phyloP scores from a whole-genome alignment of 2,797 vertebrate species.

The Neoniphon sammara region DNA sequence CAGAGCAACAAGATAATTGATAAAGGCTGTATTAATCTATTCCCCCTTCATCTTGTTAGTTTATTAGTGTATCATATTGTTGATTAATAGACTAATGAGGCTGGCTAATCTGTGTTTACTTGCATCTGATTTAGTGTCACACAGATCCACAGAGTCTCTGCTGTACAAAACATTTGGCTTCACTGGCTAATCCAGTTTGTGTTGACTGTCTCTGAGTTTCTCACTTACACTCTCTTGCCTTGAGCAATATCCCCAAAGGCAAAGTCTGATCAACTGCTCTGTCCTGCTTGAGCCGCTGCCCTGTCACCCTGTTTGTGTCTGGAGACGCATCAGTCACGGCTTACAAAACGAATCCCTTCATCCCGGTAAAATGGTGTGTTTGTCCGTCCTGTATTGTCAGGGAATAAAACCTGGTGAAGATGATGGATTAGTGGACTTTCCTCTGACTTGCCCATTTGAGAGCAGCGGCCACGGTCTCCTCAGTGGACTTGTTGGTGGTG shows the following conservation, averaged over 20 bases:
- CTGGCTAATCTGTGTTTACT: conserved; percentile 32
- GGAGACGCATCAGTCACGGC: not conserved
- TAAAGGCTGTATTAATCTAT: too few species aligned
- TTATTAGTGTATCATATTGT: too few species aligned
- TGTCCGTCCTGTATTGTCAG: conserved; percentile 38
- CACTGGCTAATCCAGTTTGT: conserved; percentile 48
- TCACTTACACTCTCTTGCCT: conserved; percentile 36
- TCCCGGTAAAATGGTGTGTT: conserved; percentile 12
- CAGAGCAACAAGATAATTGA: too few species aligned
- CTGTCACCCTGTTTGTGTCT: not conserved
- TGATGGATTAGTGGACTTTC: conserved; percentile 62
- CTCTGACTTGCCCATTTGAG: conserved; percentile 50
- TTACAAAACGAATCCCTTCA: conserved; percentile 22
- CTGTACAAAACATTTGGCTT: conserved; percentile 31
- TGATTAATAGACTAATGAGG: not conserved
- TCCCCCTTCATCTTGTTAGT: too few species aligned
- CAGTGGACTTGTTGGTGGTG: conserved; percentile 59
- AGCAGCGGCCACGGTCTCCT: conserved; percentile 52
- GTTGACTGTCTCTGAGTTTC: conserved; percentile 36
- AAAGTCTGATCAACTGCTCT: conserved; percentile 39
- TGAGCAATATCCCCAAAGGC: conserved; percentile 26
- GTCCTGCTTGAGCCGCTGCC: conserved; percentile 4
- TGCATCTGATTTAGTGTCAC: conserved; percentile 36
- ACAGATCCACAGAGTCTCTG: conserved; percentile 41
- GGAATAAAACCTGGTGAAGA: conserved; percentile 21